Evolutionary conservation across 2,797 vertebrate species (phyloP).

Genomic region (Hemibagrus guttatus): DNA sequence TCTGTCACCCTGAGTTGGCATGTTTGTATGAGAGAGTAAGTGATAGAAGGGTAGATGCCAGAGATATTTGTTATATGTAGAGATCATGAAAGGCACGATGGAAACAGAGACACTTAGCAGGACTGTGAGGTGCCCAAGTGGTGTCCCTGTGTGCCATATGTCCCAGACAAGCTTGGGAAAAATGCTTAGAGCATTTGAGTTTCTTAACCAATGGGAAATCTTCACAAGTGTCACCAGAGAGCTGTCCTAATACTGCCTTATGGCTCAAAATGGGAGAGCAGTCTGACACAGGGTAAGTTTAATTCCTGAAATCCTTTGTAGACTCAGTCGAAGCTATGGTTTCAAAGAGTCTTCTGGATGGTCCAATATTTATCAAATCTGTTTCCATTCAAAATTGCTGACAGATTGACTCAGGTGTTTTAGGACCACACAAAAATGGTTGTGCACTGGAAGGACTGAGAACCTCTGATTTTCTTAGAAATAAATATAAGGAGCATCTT

Average conservation of each 20-base stretch:
- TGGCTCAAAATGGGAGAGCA: conserved; percentile 9
- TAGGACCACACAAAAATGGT: neutral
- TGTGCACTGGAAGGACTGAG: neutral
- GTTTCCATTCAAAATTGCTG: neutral
- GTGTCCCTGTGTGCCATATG: conserved; percentile 43
- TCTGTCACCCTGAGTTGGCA: conserved; percentile 26
- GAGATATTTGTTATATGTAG: conserved; percentile 11
- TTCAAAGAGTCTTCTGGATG: neutral
- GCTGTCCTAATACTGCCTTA: conserved; percentile 34
- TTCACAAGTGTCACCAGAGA: conserved; percentile 44
- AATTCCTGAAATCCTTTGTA: conserved; percentile 28
- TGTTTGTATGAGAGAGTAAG: conserved; percentile 14
- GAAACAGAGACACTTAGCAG: conserved; percentile 24
- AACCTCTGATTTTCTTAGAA: conserved; percentile 9
- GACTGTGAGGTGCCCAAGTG: conserved; percentile 9
- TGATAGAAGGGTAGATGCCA: conserved; percentile 10
- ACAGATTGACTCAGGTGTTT: neutral
- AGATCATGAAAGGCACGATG: conserved; percentile 17
- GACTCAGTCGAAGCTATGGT: neutral
- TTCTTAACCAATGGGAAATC: conserved; percentile 33
- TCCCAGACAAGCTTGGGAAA: conserved; percentile 4
- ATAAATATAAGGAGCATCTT: conserved; percentile 30
- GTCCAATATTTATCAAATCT: neutral
- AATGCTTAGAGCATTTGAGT: conserved; percentile 5
- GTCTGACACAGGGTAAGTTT: conserved; percentile 22